A percentile compares a stretch with the other conserved stretches of the same genome.
These are phyloP conservation scores for Brachycybe producta DNA, from an alignment of 2,888 invertebrate genomes.

Conservation along the genomic window DNA sequence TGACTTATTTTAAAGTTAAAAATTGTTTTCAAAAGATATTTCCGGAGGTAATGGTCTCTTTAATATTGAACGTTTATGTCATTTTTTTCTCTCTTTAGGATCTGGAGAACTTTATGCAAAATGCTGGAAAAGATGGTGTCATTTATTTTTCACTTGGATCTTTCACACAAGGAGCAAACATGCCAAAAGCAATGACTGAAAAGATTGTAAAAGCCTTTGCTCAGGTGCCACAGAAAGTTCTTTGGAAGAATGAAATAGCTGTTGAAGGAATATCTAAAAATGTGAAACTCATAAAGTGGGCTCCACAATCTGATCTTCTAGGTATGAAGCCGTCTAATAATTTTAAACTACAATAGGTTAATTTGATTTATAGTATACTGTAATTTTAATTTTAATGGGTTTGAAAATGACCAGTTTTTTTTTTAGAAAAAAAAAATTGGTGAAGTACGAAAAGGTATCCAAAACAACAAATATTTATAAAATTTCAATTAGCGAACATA, in stretches of 20 bases:
- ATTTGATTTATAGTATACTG: neutral
- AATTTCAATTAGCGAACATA: no score
- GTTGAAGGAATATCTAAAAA: constrained; percentile 4
- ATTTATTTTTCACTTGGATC: constrained; percentile 9
- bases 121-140: constrained; percentile 8
- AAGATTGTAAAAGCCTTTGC: constrained; percentile 5
- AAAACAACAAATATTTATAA: no score
- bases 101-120: constrained; percentile 7
- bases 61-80: no score
- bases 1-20: no score
- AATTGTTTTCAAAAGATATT: no score
- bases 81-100: neutral
- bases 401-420: no score
- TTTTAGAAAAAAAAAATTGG: no score
- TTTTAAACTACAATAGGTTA: neutral
- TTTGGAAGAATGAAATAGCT: constrained; percentile 9
- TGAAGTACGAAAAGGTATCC: no score
- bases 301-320: constrained; percentile 15
- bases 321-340: constrained; percentile 1
- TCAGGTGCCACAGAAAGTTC: constrained; percentile 1
- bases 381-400: neutral
- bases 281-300: constrained; percentile 12
- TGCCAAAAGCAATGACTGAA: neutral
- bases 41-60: no score
- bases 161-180: neutral